Evolutionary conservation across 2,797 vertebrate species (phyloP).

Genomic region (Channallabes apus): DNA sequence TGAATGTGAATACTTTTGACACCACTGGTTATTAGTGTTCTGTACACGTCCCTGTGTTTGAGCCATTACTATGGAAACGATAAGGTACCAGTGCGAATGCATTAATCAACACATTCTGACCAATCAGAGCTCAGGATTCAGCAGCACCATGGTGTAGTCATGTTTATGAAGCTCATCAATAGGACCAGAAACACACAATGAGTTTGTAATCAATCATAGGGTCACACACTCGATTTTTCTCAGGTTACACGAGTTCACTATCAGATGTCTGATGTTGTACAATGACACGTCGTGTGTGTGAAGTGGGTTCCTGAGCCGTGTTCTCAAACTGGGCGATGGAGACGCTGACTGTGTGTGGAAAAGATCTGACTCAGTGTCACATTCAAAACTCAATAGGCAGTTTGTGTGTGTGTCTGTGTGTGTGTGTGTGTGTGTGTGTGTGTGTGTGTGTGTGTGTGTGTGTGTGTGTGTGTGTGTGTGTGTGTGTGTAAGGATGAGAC

Average conservation of each 20-base stretch:
- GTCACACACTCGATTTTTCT: neutral
- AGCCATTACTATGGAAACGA: neutral
- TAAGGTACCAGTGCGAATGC: accelerated
- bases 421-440: neutral
- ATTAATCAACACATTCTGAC: neutral
- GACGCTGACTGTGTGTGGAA: neutral
- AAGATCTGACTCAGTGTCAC: neutral
- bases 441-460: neutral
- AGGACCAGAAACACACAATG: neutral
- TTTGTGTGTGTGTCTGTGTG: too few species aligned
- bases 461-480: neutral
- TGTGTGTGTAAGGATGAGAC: slow-evolving; percentile 1
- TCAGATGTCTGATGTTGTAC: neutral
- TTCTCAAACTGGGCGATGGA: neutral
- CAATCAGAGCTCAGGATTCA: neutral
- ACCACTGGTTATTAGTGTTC: too few species aligned
- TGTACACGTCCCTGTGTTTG: neutral
- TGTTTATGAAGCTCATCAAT: neutral
- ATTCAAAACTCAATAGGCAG: too few species aligned
- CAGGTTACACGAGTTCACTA: neutral
- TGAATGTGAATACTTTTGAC: too few species aligned
- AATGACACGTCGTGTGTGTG: neutral
- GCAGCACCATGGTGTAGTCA: neutral
- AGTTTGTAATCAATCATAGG: neutral
- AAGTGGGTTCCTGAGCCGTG: neutral